Conservation (phyloP, 1,140 invertebrate genomes). For the Globodera rostochiensis region DNA sequence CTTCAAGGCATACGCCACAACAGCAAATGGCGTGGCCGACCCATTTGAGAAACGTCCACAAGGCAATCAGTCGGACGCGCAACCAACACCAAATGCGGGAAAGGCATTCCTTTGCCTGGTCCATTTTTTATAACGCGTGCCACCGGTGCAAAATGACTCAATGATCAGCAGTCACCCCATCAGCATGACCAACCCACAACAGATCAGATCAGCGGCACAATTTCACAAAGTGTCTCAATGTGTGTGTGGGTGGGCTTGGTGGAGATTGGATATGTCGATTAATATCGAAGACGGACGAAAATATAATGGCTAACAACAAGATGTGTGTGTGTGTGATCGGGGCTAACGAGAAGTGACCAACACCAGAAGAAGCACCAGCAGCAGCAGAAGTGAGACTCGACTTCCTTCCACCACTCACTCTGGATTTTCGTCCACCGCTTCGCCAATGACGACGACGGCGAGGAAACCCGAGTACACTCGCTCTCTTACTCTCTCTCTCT, state of each 20-base stretch:
- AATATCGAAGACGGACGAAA: background rate
- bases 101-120: background rate
- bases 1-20: conserved; percentile 42
- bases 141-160: background rate
- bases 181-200: background rate
- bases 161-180: background rate
- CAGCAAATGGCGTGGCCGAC: conserved; percentile 48
- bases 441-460: too few species aligned
- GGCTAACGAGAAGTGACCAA: background rate
- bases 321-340: background rate
- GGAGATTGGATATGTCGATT: background rate
- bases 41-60: conserved; percentile 50
- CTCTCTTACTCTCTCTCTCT: too few species aligned
- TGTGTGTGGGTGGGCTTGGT: background rate
- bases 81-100: conserved; percentile 38
- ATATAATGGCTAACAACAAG: background rate
- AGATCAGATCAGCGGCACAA: conserved; percentile 7
- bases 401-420: background rate
- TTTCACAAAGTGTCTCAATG: background rate
- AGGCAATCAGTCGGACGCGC: conserved; percentile 36
- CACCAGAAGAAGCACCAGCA: background rate
- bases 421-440: too few species aligned
- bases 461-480: too few species aligned
- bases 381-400: background rate
- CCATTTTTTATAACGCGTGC: conserved; percentile 4